Evolutionary conservation across 1,140 invertebrate species (phyloP).

Genomic region (Tetramorium simillimum): DNA sequence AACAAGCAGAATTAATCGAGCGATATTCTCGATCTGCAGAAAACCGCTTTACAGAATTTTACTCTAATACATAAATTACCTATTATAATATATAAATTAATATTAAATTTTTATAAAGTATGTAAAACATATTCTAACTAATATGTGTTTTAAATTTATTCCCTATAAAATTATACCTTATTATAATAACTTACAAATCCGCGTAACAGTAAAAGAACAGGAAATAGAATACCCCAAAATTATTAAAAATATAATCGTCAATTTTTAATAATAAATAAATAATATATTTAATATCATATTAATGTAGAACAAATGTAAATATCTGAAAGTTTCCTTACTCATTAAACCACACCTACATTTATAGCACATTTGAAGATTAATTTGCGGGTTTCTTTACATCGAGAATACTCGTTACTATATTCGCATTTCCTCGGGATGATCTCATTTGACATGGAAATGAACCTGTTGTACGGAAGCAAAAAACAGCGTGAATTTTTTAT

Average conservation of each 20-base stretch:
- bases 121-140: not conserved
- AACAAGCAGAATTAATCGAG: conserved; percentile 22
- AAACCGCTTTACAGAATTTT: conserved; percentile 15
- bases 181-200: not conserved
- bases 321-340: not conserved
- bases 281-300: not conserved
- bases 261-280: not conserved
- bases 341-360: not conserved
- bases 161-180: not conserved
- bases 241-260: not conserved
- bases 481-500: conserved; percentile 58
- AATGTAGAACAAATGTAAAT: not conserved
- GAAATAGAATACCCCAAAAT: not conserved
- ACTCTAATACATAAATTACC: not conserved
- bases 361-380: not conserved
- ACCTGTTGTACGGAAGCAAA: conserved; percentile 61
- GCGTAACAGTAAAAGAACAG: not conserved
- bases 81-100: too few relatives aligned
- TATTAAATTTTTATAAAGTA: not conserved
- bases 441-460: conserved; percentile 23
- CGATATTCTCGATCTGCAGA: conserved; percentile 7
- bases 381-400: conserved; percentile 20
- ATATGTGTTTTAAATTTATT: not conserved
- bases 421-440: conserved; percentile 9
- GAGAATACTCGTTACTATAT: conserved; percentile 9